phyloP scores from a whole-genome alignment of 2,113 vertebrate species.

The Scortum barcoo region DNA sequence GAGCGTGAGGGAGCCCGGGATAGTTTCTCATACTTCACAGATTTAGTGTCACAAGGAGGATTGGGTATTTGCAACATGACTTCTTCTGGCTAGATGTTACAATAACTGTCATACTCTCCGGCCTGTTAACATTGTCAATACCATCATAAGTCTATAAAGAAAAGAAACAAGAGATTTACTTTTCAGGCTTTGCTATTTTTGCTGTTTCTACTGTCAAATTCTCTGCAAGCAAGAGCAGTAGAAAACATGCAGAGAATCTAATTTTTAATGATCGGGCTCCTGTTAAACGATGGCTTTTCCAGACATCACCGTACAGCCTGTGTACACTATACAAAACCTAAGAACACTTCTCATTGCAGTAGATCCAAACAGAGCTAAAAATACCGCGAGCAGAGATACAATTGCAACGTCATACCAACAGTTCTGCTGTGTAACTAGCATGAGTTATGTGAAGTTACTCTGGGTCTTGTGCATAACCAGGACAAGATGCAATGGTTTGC shows the following conservation, averaged over 20 bases:
- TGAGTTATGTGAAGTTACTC: background rate
- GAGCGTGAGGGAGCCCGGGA: constrained; percentile 5
- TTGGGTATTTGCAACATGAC: constrained; percentile 18
- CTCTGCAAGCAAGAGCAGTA: constrained; percentile 24
- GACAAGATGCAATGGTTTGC: background rate
- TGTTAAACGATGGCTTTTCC: constrained; percentile 59
- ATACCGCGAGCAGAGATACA: constrained; percentile 31
- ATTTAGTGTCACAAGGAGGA: constrained; percentile 8
- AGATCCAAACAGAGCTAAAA: constrained; percentile 62
- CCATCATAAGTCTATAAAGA: constrained; percentile 1
- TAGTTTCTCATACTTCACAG: background rate
- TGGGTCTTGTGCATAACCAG: background rate
- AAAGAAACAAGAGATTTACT: constrained; percentile 23
- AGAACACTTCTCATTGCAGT: constrained; percentile 51
- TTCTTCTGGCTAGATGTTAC: constrained; percentile 15
- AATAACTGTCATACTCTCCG: constrained; percentile 14
- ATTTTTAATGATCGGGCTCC: constrained; percentile 45
- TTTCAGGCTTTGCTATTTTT: constrained; percentile 36
- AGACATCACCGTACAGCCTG: constrained; percentile 30
- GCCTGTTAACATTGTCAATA: constrained; percentile 1
- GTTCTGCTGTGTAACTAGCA: background rate
- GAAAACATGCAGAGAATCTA: constrained; percentile 34
- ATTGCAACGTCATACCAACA: constrained; percentile 37
- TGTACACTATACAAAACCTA: constrained; percentile 47
- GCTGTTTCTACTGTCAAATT: constrained; percentile 51